Evolutionary conservation across 2,113 vertebrate species (phyloP).

Genomic region (Nibea albiflora): DNA sequence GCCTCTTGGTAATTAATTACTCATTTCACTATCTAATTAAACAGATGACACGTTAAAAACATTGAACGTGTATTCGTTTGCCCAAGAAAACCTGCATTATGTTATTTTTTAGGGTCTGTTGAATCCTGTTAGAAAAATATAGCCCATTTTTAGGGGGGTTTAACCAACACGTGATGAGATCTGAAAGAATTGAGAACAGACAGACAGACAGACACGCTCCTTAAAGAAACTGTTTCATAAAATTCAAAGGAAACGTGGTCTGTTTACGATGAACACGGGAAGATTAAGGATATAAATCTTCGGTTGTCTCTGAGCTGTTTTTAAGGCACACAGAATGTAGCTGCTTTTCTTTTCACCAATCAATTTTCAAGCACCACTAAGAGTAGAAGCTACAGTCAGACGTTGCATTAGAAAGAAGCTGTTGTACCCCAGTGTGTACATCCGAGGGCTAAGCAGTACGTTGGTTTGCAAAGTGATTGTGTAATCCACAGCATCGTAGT

Average conservation of each 20-base stretch:
- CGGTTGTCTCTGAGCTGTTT: slow-evolving; percentile 13
- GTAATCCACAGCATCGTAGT: slow-evolving; percentile 25
- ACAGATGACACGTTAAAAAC: slow-evolving; percentile 18
- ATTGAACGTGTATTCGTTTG: background rate
- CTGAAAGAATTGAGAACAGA: slow-evolving; percentile 1
- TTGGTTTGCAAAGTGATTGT: slow-evolving; percentile 32
- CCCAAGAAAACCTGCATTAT: background rate
- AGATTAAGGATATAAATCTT: background rate
- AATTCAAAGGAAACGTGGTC: background rate
- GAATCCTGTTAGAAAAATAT: background rate
- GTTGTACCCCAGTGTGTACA: slow-evolving; percentile 4
- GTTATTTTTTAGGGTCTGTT: background rate
- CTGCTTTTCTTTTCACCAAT: slow-evolving; percentile 26
- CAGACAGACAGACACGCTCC: background rate
- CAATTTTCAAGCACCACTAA: slow-evolving; percentile 39
- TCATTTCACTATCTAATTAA: slow-evolving; percentile 15
- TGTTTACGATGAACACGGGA: background rate
- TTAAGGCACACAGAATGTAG: slow-evolving; percentile 27
- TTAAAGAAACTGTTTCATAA: background rate
- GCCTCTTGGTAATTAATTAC: slow-evolving; percentile 21
- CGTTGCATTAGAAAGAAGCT: slow-evolving; percentile 46
- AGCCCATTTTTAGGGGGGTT: background rate
- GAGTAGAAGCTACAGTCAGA: slow-evolving; percentile 50
- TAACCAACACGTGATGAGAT: background rate
- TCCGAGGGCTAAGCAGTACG: background rate